Base-by-base conservation (phyloP, 2,888 invertebrate species). In the Aricia artaxerxes region DNA sequence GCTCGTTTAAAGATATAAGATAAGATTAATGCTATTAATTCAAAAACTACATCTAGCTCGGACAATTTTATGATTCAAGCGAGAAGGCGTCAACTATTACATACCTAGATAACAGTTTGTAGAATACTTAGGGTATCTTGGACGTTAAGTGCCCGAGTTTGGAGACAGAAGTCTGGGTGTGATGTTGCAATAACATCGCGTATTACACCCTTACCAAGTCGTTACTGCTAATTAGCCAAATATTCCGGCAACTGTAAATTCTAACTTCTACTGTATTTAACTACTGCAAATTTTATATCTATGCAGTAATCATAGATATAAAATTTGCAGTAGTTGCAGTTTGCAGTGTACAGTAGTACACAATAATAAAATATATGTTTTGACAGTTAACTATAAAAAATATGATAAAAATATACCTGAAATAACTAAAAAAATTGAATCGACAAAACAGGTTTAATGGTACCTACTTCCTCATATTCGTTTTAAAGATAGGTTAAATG, bases 121-220 rank as follows among this genome's bases (percentile, higher is more conserved):
- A 38, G 35, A 69, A 38, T 35, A 69, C 35, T 84, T 81, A 82
- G 81, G 87, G 85, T 83, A 84, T 85, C 85, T 84, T 80, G 85
- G 79, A 81, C 79, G 82, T 83, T 81, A 79, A 77, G 80, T 82
- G 81, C 81, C 81, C 80, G 84, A 84, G 85, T 85, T 81, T 78
- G 84, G 84, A 83, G 84, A 84, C 80, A 85, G 83, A 83, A 78
- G 76, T 73, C 83, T 80, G 81, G 83, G 86, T 87, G 89, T 87
- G 88, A 90, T 88, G 88, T 85, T 82, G 85, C 88, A 87, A 88
- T 90, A 90, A 90, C 86, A 87, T 85, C 86, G 84, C 86, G 87
- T 88, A 88, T 88, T 85, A 84, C 84, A 83, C 85, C 83, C 87
- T 84, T 86, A 86, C 86, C 86, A 86, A 84, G 83, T 81, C 85